Percentiles rank a stretch among this genome's conserved stretches.
These are phyloP conservation scores for Spicauda simplicius DNA, from an alignment of 2,888 invertebrate species.

Conservation along the genomic window DNA sequence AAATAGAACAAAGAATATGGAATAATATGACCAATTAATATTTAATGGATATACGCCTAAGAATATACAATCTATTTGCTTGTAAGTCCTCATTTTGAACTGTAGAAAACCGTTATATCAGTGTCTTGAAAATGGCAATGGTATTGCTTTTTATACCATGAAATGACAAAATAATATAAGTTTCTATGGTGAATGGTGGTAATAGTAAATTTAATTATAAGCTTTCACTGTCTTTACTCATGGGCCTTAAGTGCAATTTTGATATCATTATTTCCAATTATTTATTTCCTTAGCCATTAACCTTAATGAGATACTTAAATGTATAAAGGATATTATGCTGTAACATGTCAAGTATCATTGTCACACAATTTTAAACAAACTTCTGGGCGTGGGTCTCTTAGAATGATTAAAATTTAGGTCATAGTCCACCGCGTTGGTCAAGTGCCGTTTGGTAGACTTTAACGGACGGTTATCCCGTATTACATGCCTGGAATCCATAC, in stretches of 20 bases:
- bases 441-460: too few species aligned
- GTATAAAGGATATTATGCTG: neutral
- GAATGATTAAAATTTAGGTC: too few species aligned
- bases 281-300: neutral
- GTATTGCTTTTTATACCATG: neutral
- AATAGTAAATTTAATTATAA: slow-evolving; percentile 14
- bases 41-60: too few species aligned
- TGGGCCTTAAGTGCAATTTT: neutral
- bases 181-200: too few species aligned
- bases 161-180: neutral
- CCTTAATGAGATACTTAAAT: neutral
- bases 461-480: too few species aligned
- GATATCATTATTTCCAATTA: neutral
- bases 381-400: too few species aligned
- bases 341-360: neutral
- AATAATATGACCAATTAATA: slow-evolving; percentile 45
- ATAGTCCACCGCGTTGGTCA: too few species aligned
- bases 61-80: too few species aligned
- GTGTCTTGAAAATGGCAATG: neutral
- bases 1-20: slow-evolving; percentile 46
- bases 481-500: too few species aligned
- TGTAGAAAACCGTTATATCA: too few species aligned
- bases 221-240: neutral
- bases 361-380: too few species aligned
- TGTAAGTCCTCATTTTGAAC: too few species aligned